phyloP scores from a whole-genome alignment of 1,140 invertebrate species.

The Conus betulinus region DNA sequence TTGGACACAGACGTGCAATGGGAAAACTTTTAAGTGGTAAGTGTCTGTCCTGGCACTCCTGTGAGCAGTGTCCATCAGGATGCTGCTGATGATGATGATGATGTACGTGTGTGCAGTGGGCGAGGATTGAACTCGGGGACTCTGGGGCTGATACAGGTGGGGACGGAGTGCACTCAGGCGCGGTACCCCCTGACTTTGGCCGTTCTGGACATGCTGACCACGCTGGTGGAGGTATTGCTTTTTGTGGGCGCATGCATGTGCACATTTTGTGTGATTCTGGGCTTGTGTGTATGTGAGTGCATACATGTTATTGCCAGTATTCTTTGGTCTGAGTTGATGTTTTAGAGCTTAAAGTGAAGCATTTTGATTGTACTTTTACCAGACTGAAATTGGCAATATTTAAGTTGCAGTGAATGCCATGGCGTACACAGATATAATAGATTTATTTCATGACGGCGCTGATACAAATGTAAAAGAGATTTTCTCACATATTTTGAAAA shows the following conservation, averaged over 20 bases:
- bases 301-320: not conserved
- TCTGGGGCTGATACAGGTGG: constrained; percentile 73
- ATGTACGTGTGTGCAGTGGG: constrained; percentile 58
- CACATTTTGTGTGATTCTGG: not conserved
- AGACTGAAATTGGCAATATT: no score
- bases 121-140: constrained; percentile 71
- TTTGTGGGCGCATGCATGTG: not conserved
- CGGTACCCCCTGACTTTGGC: constrained; percentile 73
- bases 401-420: no score
- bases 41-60: no score
- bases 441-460: no score
- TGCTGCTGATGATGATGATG: constrained; percentile 6
- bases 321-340: not conserved
- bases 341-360: no score
- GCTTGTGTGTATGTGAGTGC: not conserved
- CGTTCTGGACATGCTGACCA: constrained; percentile 71
- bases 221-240: constrained; percentile 66
- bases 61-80: no score
- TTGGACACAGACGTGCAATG: no score
- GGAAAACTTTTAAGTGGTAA: no score
- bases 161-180: constrained; percentile 73
- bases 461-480: no score
- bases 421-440: no score
- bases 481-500: no score
- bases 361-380: no score